Evolutionary conservation across 2,797 vertebrate species (phyloP), one percentile per base, ranked within the genome.

Genomic region (Phataginus tetradactyla): DNA sequence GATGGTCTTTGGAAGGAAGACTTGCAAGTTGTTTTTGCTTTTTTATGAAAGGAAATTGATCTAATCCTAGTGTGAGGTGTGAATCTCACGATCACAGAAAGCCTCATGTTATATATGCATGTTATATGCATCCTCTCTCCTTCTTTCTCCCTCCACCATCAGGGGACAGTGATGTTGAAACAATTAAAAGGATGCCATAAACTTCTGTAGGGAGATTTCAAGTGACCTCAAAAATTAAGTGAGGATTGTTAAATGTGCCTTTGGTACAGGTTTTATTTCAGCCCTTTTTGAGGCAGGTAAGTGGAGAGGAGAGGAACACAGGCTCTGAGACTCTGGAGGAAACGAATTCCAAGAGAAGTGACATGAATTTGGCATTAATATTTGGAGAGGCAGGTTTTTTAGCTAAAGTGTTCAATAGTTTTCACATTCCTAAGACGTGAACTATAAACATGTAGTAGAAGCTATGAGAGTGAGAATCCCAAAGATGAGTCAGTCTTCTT

Each of bases 381-480:
- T 96, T 81, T 94, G 79, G 66, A 88, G 45, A 79, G 51, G 87
- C 11, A 86, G 29, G n/a, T 49, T 92, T 88, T 66, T 84, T 53
- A 93, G 55, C 21, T 87, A 39, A 64, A 59, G 13, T 39, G 53
- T 83, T 51, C 61, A 69, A 6, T 85, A 69, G 61, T 87, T 86
- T 88, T 93, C 51, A 66, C 25, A 90, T 81, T 83, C 32, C 34
- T 77, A 12, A 79, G 29, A 71, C 74, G 90, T 74, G 61, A 92
- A 63, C 45, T 81, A 14, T 78, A 72, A 88, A 81, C 17, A 27
- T 86, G 8, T 12, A 53, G 21, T 37, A 83, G 78, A 86, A 94
- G 45, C 77, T 90, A 4, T 91, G 34, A 94, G 78, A 90, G 49
- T 61, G 87, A 66, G 51, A 91, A 78, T 75, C 77, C 88, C 91